Conservation (phyloP, 1,140 invertebrate species). For the Microplitis demolitor region DNA sequence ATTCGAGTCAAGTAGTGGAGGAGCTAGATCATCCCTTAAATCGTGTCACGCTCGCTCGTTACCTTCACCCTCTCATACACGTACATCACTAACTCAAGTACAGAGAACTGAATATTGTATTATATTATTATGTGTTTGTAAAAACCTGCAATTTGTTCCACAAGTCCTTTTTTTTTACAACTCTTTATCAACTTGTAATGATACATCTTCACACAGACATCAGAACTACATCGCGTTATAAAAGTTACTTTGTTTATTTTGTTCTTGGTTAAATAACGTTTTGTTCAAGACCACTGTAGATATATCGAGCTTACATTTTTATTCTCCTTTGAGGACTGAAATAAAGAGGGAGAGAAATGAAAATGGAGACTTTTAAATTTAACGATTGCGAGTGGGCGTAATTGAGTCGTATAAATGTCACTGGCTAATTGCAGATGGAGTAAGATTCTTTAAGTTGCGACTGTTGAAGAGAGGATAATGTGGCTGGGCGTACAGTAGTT, state of each 20-base stretch:
- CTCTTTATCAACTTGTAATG: too few relatives aligned
- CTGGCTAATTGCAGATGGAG: slow-evolving; percentile 48
- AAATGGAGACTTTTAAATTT: not conserved
- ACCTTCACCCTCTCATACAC: not conserved
- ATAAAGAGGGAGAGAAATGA: not conserved
- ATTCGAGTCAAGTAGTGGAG: slow-evolving; percentile 37
- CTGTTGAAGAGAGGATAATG: too few relatives aligned
- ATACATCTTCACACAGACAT: too few relatives aligned
- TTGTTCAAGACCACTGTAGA: too few relatives aligned
- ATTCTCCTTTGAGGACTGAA: too few relatives aligned
- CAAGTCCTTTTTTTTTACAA: not conserved
- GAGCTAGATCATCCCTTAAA: slow-evolving; percentile 43
- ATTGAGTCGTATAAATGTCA: slow-evolving; percentile 34
- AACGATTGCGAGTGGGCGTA: not conserved
- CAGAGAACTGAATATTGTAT: not conserved
- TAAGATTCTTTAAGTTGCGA: not conserved
- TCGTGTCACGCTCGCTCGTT: slow-evolving; percentile 26
- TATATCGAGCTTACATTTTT: too few relatives aligned
- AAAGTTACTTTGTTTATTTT: too few relatives aligned
- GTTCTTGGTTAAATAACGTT: too few relatives aligned
- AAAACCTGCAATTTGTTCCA: not conserved
- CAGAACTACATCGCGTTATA: too few relatives aligned
- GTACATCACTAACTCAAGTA: not conserved
- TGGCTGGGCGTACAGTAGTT: not conserved
- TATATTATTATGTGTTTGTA: not conserved